Conservation (phyloP, 37 sponge, comb jelly and placozoan species). For the Halichondria panicea region DNA sequence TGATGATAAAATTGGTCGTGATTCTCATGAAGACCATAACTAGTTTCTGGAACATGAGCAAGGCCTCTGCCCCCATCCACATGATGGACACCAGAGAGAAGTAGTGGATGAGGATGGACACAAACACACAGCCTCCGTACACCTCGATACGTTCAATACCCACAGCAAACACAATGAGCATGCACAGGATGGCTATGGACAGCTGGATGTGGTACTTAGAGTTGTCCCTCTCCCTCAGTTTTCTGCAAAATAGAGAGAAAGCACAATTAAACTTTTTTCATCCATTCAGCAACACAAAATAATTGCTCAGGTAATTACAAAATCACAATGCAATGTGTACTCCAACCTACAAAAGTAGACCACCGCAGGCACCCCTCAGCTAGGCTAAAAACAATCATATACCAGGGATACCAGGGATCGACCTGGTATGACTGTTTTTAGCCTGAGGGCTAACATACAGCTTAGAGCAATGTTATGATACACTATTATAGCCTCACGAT, state of each 20-base stretch:
- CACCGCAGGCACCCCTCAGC: too few species aligned
- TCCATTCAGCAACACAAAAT: too few species aligned
- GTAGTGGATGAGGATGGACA: constrained; percentile 52
- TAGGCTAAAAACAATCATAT: too few species aligned
- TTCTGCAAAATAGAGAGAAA: constrained; percentile 18
- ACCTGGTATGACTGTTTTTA: too few species aligned
- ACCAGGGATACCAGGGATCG: too few species aligned
- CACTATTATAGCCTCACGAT: too few species aligned
- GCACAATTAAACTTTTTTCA: too few species aligned
- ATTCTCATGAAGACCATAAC: constrained; percentile 45
- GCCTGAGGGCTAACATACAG: too few species aligned
- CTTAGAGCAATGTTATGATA: too few species aligned
- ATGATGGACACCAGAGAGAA: constrained; percentile 44
- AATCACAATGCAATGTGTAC: too few species aligned
- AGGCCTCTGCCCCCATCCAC: constrained; percentile 65
- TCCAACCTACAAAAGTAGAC: too few species aligned
- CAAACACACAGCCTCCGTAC: constrained; percentile 42
- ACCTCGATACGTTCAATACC: constrained; percentile 42
- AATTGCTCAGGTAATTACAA: too few species aligned
- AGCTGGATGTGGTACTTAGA: constrained; percentile 52
- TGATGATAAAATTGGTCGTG: constrained; percentile 28
- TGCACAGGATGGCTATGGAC: constrained; percentile 24
- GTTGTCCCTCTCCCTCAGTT: constrained; percentile 17
- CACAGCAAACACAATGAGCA: constrained; percentile 54
- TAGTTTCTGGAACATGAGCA: constrained; percentile 53